Evolutionary conservation across 2,113 vertebrate genomes (phyloP), one percentile per base, ranked within the genome.

Genomic region (Verasper variegatus): DNA sequence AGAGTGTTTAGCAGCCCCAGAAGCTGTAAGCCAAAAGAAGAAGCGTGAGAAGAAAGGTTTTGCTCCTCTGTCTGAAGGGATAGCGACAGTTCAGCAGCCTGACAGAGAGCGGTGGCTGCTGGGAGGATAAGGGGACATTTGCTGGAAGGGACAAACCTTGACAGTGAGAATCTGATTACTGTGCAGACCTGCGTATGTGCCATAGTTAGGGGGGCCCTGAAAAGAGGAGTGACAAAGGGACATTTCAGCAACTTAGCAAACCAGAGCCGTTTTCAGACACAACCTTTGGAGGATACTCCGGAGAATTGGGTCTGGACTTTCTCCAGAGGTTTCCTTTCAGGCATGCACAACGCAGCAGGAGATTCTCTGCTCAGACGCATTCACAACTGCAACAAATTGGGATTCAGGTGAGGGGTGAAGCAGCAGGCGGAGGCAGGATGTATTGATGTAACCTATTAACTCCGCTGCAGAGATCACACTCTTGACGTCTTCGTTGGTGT

Each of bases 151-250:
- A 94, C 94, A 92, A 95, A 95, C 94, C 93, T 95, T 94, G 82
- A 93, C 83, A 20, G 92, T 90, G 83, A 93, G 89, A 91, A 95
- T 95, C 87, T 95, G 94, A 94, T 95, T 95, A 94, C 92, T 95
- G 85, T 92, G 92, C 64, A 94, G 93, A 89, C 89, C 88, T 86
- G 94, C 92, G 31, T 86, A 90, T 76, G 90, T 82, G 90, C 62
- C 86, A 81, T 88, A 89, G 75, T 81, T 82, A 77, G 89, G 81
- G 52, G 83, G 92, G 68, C 94, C 93, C 94, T 93, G 83, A 68
- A 61, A 71, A 76, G 67, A 88, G 66, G 82, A 76, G 78, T 60
- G 49, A 84, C 59, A 91, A 49, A 83, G 61, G 26, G 4, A 80
- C 80, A 67, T 40, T 61, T 82, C 76, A 87, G 12, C 42, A 77